These are phyloP conservation scores for Smutsia temminckii DNA, from an alignment of 2,797 vertebrate species.

Conservation along the genomic window DNA sequence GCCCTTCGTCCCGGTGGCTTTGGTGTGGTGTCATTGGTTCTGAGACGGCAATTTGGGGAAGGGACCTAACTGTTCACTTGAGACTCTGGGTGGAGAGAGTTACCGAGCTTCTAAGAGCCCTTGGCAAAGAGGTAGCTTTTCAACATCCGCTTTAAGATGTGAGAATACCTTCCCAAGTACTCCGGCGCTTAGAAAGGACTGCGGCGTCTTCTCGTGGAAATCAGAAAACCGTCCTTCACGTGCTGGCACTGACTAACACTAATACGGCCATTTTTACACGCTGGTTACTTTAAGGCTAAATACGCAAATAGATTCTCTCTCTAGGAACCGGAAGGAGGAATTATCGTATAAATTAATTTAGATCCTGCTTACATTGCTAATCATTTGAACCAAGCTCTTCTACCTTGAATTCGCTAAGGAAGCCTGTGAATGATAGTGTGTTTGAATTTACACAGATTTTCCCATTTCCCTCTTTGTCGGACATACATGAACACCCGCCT, in stretches of 20 bases:
- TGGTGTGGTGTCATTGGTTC: background rate
- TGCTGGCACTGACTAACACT: background rate
- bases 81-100: background rate
- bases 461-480: background rate
- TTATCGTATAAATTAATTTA: background rate
- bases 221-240: background rate
- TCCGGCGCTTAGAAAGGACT: background rate
- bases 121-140: slow-evolving; percentile 37
- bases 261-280: background rate
- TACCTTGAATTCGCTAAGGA: background rate
- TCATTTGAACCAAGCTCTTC: background rate
- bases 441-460: background rate
- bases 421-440: background rate
- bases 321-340: background rate
- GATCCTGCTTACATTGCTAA: background rate
- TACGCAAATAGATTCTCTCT: background rate
- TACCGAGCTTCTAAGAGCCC: background rate
- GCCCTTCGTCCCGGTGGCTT: background rate
- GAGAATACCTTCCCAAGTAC: slow-evolving; percentile 9
- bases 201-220: background rate
- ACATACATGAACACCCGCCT: background rate
- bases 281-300: slow-evolving; percentile 12
- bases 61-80: background rate
- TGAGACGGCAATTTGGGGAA: background rate
- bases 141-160: background rate